Evolutionary conservation across 2,888 invertebrate species (phyloP).

Genomic region (Hedya salicella): DNA sequence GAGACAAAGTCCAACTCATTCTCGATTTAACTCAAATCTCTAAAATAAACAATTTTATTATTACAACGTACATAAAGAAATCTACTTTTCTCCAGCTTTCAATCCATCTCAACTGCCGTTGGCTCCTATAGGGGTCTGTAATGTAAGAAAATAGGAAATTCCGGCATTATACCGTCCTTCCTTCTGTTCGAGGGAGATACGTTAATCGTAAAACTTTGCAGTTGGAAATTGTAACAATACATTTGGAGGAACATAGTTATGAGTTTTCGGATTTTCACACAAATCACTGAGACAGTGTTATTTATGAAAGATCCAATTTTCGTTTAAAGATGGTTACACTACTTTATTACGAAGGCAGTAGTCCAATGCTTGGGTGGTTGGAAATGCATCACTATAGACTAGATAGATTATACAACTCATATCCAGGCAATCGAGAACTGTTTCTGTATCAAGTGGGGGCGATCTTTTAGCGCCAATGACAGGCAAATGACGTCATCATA

Average conservation of each 20-base stretch:
- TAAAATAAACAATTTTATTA: slow-evolving; percentile 44
- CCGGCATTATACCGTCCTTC: slow-evolving; percentile 8
- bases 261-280: slow-evolving; percentile 42
- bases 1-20: slow-evolving; percentile 22
- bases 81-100: slow-evolving; percentile 38
- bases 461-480: no score
- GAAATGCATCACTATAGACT: no score
- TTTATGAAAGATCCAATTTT: background rate
- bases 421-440: no score
- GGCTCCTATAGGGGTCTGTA: slow-evolving; percentile 18
- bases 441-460: no score
- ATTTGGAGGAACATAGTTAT: slow-evolving; percentile 39
- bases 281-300: slow-evolving; percentile 33
- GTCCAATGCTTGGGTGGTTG: no score
- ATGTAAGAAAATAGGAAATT: background rate
- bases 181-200: slow-evolving; percentile 39
- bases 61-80: slow-evolving; percentile 41
- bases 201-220: slow-evolving; percentile 42
- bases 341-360: background rate
- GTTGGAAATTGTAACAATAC: slow-evolving; percentile 40
- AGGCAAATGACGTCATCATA: no score
- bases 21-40: slow-evolving; percentile 39
- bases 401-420: no score
- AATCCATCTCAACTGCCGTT: slow-evolving; percentile 7
- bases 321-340: slow-evolving; percentile 1